phyloP scores from a whole-genome alignment of 2,888 invertebrate genomes.

The Chydorus sphaericus region DNA sequence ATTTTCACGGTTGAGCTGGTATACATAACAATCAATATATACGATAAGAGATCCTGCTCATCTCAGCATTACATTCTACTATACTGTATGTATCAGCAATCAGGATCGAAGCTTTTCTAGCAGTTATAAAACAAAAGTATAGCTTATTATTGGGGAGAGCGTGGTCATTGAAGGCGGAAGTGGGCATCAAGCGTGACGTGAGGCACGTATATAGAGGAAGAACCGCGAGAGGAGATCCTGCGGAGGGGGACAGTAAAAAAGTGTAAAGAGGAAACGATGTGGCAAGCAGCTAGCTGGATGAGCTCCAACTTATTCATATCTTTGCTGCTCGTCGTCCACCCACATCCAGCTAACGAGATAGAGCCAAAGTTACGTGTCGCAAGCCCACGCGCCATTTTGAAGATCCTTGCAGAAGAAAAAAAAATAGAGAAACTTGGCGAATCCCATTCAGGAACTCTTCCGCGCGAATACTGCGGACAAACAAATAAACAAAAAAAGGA shows the following conservation, averaged over 20 bases:
- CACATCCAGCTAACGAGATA: too few species aligned
- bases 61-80: too few species aligned
- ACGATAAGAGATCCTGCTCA: too few species aligned
- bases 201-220: not conserved
- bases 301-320: too few species aligned
- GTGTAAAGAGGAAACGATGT: not conserved
- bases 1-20: too few species aligned
- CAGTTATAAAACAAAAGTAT: too few species aligned
- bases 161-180: not conserved
- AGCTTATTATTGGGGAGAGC: too few species aligned
- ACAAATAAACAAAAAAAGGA: not conserved
- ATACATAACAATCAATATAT: too few species aligned
- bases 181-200: not conserved
- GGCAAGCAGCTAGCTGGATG: not conserved
- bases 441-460: not conserved
- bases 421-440: not conserved
- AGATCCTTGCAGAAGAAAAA: not conserved
- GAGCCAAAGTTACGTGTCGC: not conserved
- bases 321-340: too few species aligned
- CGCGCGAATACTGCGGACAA: not conserved
- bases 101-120: too few species aligned
- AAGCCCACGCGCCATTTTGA: not conserved
- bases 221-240: not conserved
- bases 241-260: not conserved
- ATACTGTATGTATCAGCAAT: too few species aligned